Evolutionary conservation across 2,888 invertebrate species (phyloP).

Genomic region (Saturnia japonica): DNA sequence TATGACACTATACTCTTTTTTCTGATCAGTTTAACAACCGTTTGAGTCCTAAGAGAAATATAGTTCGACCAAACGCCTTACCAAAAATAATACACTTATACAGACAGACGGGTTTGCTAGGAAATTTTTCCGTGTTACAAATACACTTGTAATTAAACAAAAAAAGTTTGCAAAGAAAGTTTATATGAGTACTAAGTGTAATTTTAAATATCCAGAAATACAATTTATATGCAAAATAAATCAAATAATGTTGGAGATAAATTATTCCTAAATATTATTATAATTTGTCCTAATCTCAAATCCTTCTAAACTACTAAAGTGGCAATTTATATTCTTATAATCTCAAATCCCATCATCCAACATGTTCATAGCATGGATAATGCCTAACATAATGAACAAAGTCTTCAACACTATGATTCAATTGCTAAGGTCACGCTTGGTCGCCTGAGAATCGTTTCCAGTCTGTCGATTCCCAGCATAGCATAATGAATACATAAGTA

Average conservation of each 20-base stretch:
- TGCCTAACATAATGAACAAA: conserved; percentile 33
- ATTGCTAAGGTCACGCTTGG: conserved; percentile 43
- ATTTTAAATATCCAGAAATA: no score
- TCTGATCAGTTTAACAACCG: no score
- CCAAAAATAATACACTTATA: no score
- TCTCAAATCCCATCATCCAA: not conserved
- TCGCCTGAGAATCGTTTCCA: conserved; percentile 48
- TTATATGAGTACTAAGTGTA: no score
- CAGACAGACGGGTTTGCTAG: no score
- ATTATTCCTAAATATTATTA: not conserved
- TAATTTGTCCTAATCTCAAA: not conserved
- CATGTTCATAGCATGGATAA: conserved; percentile 14
- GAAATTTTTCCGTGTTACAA: no score
- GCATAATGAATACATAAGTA: conserved; percentile 28
- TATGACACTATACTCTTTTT: not conserved
- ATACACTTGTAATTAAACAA: no score
- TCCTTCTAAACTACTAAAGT: not conserved
- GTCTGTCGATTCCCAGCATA: conserved; percentile 39
- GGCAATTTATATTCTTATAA: not conserved
- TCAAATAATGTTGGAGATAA: not conserved
- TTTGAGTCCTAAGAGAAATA: not conserved
- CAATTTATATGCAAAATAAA: no score
- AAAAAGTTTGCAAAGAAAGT: no score
- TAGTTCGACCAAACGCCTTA: not conserved
- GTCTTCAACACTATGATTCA: conserved; percentile 37